Evolutionary conservation across 2,888 invertebrate genomes (phyloP).

Genomic region (Anorthoa munda): DNA sequence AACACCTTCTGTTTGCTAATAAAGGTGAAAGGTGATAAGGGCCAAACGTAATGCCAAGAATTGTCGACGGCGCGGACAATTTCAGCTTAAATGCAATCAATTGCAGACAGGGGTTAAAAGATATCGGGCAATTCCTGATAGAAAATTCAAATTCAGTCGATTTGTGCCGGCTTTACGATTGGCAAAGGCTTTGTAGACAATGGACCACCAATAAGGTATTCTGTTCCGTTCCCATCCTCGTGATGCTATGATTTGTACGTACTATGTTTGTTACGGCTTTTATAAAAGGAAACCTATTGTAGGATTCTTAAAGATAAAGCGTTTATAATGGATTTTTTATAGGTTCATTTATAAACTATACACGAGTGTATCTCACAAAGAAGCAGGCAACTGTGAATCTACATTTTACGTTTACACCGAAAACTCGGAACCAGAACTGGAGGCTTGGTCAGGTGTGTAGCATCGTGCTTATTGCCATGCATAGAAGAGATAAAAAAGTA

Average conservation of each 20-base stretch:
- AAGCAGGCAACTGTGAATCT: neutral
- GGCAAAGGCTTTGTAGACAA: conserved; percentile 30
- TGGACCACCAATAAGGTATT: conserved; percentile 20
- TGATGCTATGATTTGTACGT: conserved; percentile 25
- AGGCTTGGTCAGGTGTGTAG: neutral
- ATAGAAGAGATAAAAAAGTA: no score
- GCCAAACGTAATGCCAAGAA: conserved; percentile 8
- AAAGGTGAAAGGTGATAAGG: conserved; percentile 30
- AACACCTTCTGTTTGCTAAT: conserved; percentile 16
- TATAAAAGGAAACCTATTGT: conserved; percentile 6
- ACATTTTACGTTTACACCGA: no score
- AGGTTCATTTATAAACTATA: neutral
- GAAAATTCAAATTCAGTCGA: conserved; percentile 31
- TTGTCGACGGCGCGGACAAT: neutral
- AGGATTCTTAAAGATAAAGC: conserved; percentile 6
- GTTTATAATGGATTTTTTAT: neutral
- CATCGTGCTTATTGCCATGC: no score
- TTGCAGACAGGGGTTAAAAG: conserved; percentile 21
- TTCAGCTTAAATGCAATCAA: conserved; percentile 28
- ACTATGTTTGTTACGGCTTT: conserved; percentile 4
- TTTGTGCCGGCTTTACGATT: conserved; percentile 24
- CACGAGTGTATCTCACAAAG: neutral
- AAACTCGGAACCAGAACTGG: no score
- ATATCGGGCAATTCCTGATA: conserved; percentile 16
- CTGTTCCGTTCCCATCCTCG: conserved; percentile 5